Percentiles rank a stretch among this genome's conserved stretches.
Evolutionary conservation across 2,888 invertebrate species (phyloP).

Genomic region (Temnothorax ravouxi): DNA sequence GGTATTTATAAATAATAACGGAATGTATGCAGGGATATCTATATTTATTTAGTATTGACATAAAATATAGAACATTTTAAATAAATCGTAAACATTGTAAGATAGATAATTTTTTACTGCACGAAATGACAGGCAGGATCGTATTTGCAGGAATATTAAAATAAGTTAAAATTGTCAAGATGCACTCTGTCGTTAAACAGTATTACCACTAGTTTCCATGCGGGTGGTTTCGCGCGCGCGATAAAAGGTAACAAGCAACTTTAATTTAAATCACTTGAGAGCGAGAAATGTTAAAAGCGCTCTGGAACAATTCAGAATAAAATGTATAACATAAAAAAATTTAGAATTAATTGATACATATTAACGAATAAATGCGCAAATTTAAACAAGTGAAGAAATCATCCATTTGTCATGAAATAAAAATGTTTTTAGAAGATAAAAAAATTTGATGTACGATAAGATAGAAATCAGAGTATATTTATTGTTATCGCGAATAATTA

Average conservation of each 20-base stretch:
- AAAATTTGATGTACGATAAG: background rate
- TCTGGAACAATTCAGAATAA: background rate
- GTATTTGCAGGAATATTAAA: background rate
- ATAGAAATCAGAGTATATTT: background rate
- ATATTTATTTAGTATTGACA: background rate
- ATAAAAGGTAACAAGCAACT: constrained; percentile 6
- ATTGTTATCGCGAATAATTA: background rate
- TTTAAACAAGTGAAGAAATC: background rate
- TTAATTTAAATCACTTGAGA: background rate
- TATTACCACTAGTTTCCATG: constrained; percentile 21
- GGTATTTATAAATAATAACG: background rate
- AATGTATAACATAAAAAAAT: background rate
- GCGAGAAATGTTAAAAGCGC: background rate
- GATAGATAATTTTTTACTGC: background rate
- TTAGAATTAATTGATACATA: background rate
- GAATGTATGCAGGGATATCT: background rate
- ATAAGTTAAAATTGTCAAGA: background rate
- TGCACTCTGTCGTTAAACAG: background rate
- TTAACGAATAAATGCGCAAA: background rate
- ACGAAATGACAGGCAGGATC: background rate
- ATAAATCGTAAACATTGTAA: background rate
- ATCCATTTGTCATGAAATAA: background rate
- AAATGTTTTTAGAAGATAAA: background rate
- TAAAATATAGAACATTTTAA: background rate
- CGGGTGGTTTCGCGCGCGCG: background rate